Evolutionary conservation across 2,888 invertebrate genomes (phyloP).

Genomic region (Pocota personata): DNA sequence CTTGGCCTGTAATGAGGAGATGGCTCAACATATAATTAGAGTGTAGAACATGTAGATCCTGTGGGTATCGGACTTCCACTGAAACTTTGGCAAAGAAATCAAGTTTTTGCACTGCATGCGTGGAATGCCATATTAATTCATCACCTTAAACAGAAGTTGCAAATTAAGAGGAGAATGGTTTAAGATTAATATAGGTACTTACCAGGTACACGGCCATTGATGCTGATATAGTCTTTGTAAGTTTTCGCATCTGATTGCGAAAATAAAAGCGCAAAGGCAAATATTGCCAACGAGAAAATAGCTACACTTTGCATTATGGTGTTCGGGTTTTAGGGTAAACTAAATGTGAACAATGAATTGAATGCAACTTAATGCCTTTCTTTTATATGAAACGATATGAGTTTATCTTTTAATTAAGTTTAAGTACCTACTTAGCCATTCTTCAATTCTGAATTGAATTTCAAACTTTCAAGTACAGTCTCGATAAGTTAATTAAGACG

Average conservation of each 20-base stretch:
- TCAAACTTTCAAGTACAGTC: background rate
- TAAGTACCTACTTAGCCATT: background rate
- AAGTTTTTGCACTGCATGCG: conserved; percentile 19
- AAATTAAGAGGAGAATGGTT: background rate
- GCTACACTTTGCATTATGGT: background rate
- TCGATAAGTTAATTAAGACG: background rate
- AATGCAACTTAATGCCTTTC: background rate
- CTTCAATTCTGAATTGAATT: background rate
- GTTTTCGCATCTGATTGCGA: conserved; percentile 20
- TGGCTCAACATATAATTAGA: conserved; percentile 41
- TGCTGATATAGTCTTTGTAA: conserved; percentile 31
- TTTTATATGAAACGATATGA: background rate
- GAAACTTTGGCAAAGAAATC: conserved; percentile 37
- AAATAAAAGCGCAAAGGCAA: background rate
- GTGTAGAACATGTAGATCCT: background rate
- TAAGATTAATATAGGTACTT: background rate
- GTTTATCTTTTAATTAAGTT: conserved; percentile 3
- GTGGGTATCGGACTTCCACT: conserved; percentile 38
- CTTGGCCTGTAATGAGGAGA: conserved; percentile 25
- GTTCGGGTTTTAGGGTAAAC: background rate
- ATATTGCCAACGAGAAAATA: background rate
- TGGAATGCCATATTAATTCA: conserved; percentile 18
- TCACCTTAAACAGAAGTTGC: background rate
- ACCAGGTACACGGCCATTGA: conserved; percentile 34
- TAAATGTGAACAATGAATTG: background rate